A percentile compares a stretch with the other conserved stretches of the same genome.
phyloP scores from a whole-genome alignment of 2,113 vertebrate species.

The Hippocampus zosterae region DNA sequence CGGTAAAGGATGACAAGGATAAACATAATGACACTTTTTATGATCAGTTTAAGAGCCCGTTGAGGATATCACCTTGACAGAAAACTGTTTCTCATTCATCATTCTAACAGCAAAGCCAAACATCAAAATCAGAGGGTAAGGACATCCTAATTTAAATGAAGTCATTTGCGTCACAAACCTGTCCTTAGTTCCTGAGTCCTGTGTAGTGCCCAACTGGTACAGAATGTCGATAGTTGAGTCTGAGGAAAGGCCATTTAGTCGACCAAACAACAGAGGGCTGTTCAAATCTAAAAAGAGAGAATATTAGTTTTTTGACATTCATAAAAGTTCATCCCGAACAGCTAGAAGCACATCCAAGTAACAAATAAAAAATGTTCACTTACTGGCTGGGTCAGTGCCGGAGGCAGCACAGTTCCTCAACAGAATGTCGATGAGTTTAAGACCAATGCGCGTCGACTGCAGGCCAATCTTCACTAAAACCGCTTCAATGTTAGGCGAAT shows the following conservation, averaged over 20 bases:
- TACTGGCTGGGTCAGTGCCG: constrained; percentile 93
- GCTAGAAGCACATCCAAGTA: too few relatives aligned
- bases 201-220: constrained; percentile 96
- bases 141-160: neutral
- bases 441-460: constrained; percentile 92
- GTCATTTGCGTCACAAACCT: constrained; percentile 69
- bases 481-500: constrained; percentile 96
- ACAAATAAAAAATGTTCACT: constrained; percentile 20
- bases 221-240: constrained; percentile 99
- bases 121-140: neutral
- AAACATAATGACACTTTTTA: constrained; percentile 33
- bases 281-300: constrained; percentile 81
- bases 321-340: neutral
- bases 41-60: constrained; percentile 9
- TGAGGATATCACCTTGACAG: constrained; percentile 28
- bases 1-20: constrained; percentile 29
- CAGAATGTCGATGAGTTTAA: constrained; percentile 96
- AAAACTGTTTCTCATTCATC: neutral
- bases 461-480: constrained; percentile 97
- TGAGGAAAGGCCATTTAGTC: constrained; percentile 95
- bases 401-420: constrained; percentile 95
- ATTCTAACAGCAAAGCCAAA: neutral
- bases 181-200: constrained; percentile 95
- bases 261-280: constrained; percentile 95
- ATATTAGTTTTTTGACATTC: too few relatives aligned